Base-by-base conservation (phyloP, 1,140 invertebrate genomes). In the Zaprionus africanus region DNA sequence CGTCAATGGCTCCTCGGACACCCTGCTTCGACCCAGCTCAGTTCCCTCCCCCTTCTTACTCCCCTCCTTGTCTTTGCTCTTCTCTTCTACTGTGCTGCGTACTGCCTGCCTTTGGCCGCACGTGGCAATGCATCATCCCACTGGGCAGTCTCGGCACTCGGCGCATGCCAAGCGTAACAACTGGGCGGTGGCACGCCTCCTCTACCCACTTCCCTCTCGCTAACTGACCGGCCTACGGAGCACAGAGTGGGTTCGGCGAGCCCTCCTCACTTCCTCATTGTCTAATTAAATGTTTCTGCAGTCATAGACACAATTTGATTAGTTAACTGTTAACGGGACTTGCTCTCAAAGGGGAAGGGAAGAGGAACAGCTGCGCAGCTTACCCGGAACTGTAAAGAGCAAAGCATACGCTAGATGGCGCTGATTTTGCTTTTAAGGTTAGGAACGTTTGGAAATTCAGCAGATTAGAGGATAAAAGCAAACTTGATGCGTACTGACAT, bases 281-380 rank as follows among this genome's bases (percentile, higher is more conserved):
- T 78, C 69, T 78, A 77, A 80, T 80, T 80, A 80, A 80, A 80
- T 80, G 75, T 77, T 77, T 80, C 60, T 77, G 63, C 78, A 72
- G 63, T 67, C 64, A 77, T 76, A 62, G 66, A 28, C 56, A 72
- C 72, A 72, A 59, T 74, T 60, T 72, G 63, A 77, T 77, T 68
- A 80, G 78, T 72, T 80, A 80, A 80, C 78, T 73, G 75, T 78
- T 69, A 69, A 72, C 56, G 58, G 49, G 46, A 63, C 61, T 46
- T 17, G 41, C 31, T 13, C 24, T 17, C 0, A 34, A 24, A 11
- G 22, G 28, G 17, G 17, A 34, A 34, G 56, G 17, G 17, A 34
- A 11, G 17, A 15, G 12, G 12, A 36, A 5, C 41, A n/a, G 28
- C 28, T 49, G 46, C 12, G 17, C 46, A 26, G 43, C 28, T 31